Evolutionary conservation across 2,797 vertebrate species (phyloP), one percentile per base, ranked within the genome.

Genomic region (Acropternis orthonyx): DNA sequence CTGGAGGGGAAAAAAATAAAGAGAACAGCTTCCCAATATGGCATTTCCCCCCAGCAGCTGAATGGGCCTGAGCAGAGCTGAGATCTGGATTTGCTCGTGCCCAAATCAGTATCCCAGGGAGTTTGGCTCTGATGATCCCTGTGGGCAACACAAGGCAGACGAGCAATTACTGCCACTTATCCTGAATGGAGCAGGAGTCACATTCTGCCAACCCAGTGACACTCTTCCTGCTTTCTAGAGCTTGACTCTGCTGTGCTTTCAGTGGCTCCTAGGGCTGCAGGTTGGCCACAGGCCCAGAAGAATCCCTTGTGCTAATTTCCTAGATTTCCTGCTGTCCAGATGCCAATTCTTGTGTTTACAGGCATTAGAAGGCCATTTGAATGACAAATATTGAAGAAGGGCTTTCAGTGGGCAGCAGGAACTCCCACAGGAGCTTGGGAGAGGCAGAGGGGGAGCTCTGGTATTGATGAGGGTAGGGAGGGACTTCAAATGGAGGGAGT

Each of bases 271-370:
- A 93, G 90, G 90, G 84, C 76, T 93, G 8, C 11, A 18, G 51
- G 20, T 93, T 96, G 96, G 94, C 93, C 94, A 88, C 27, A 75
- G 93, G 95, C 96, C 96, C 94, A 82, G 95, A 95, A 91, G 91
- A 68, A 52, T 94, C 87, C 87, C 85, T 75, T 76, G 69, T 81
- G 89, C 91, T 96, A 92, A 83, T 95, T 95, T 96, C 95, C 93
- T 95, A 84, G 93, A 96, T 93, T 79, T 95, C 93, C 92, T 94
- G 73, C 92, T 91, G 91, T 93, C 66, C 81, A 89, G 93, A 66
- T 94, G 95, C 95, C 95, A 96, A 72, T 89, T 91, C 59, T 62
- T 77, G 36, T 85, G 79, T 89, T 94, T 96, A 80, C 86, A 94
- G 74, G 37, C 90, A 73, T 71, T 82, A 73, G 56, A 74, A 89